phyloP scores from a whole-genome alignment of 1,140 invertebrate genomes.

The Anadara kagoshimensis region DNA sequence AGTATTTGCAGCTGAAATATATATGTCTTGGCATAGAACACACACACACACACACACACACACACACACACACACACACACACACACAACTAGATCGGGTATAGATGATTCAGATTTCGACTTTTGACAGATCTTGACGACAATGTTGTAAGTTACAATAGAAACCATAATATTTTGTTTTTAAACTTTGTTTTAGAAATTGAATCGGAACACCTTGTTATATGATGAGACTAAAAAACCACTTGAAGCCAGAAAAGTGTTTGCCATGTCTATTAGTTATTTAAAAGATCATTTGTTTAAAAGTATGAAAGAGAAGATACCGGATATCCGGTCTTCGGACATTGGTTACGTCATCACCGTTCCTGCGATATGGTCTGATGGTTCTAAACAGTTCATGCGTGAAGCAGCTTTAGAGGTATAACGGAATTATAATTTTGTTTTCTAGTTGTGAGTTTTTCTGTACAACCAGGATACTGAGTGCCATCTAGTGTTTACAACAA shows the following conservation, averaged over 20 bases:
- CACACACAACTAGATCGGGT: too few species aligned
- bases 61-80: too few species aligned
- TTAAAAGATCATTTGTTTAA: conserved; percentile 17
- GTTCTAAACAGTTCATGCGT: conserved; percentile 33
- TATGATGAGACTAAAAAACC: conserved; percentile 12
- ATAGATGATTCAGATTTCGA: too few species aligned
- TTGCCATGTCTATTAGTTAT: conserved; percentile 15
- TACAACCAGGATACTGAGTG: neutral
- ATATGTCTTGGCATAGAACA: too few species aligned
- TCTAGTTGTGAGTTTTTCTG: neutral
- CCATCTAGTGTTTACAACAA: neutral
- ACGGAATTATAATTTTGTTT: neutral
- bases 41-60: too few species aligned
- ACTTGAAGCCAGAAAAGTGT: conserved; percentile 13
- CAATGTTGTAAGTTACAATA: too few species aligned
- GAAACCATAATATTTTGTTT: too few species aligned
- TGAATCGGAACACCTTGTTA: too few species aligned
- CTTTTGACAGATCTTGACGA: too few species aligned
- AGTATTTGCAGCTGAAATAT: too few species aligned
- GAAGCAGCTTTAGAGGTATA: conserved; percentile 16
- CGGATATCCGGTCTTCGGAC: conserved; percentile 8
- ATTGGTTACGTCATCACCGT: conserved; percentile 29
- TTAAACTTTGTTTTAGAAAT: too few species aligned
- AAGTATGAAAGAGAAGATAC: neutral
- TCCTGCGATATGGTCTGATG: conserved; percentile 32